These are phyloP conservation scores for Volucella bombylans DNA, from an alignment of 2,888 invertebrate genomes.

Conservation along the genomic window DNA sequence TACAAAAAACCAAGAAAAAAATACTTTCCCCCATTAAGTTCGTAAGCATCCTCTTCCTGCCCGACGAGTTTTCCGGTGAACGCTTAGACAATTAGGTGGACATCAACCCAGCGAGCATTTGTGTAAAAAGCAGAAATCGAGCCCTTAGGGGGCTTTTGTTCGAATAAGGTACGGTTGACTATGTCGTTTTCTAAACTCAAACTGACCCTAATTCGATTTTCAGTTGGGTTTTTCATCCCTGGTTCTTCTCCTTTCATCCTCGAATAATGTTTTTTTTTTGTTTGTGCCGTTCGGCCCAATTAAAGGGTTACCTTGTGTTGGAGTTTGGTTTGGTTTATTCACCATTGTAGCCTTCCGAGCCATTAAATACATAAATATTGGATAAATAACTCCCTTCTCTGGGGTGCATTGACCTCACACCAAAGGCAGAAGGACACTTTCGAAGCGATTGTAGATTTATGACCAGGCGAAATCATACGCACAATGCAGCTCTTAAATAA, in stretches of 20 bases:
- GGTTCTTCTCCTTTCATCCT: background rate
- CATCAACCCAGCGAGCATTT: background rate
- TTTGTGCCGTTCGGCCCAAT: background rate
- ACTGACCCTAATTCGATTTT: conserved; percentile 10
- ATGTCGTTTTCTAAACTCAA: background rate
- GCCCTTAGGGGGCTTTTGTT: background rate
- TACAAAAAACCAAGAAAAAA: background rate
- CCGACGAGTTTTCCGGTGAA: background rate
- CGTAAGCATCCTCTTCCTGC: conserved; percentile 5
- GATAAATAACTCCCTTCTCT: too few relatives aligned
- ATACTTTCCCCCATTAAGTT: background rate
- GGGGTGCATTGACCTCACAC: too few relatives aligned
- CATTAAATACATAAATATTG: too few relatives aligned
- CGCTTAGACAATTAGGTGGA: conserved; percentile 3
- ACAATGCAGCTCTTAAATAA: too few relatives aligned
- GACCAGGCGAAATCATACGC: too few relatives aligned
- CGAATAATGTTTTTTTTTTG: background rate
- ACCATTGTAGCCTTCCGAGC: too few relatives aligned
- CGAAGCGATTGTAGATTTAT: too few relatives aligned
- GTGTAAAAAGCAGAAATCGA: background rate
- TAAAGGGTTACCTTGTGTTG: background rate
- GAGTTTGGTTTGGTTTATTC: too few relatives aligned
- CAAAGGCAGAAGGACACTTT: too few relatives aligned
- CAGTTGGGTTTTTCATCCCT: background rate
- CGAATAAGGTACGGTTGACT: too few relatives aligned